Base-by-base conservation (phyloP, 1,140 invertebrate species). In the Drosophila bocqueti region DNA sequence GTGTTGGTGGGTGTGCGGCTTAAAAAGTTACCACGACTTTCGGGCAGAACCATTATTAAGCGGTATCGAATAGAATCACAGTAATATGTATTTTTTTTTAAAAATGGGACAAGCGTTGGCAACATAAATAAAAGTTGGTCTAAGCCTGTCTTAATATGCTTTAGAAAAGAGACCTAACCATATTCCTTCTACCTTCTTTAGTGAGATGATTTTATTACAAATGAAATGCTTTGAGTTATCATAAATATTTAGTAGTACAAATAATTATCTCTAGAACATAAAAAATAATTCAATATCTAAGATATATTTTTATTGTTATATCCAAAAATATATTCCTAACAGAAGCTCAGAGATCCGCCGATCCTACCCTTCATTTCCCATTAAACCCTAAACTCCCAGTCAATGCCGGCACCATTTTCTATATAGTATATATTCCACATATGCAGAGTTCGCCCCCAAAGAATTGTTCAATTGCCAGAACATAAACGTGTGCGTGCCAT, bases 401-500 rank as follows among this genome's bases (percentile, higher is more conserved):
- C 64, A 36, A 49, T 68, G 64, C 40, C 64, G 55, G 55, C 40
- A 47, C 46, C 68, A 45, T 40, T 31, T 66, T 38, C 21, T 15
- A 68, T 36, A 46, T 55, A 29, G 38, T n/a, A 38, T 38, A 40
- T 43, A 58, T 69, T 29, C 6, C 38, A 40, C 64, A 69, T 59
- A 69, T 71, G 52, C 36, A 34, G 54, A 16, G 49, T 34, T 43
- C 45, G 36, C 36, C 38, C 49, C 34, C 40, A 50, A 59, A 61
- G 54, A 72, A 43, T 81, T 59, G 77, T 68, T 81, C 65, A 74
- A 67, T 77, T 50, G 77, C 26, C 84, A 58, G 62, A 72, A 75
- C 80, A 83, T 75, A 83, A 87, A 83, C 65, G 71, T 87, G 73
- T 59, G 54, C 64, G 47, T 72, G 59, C 49, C 63, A 4, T 2